Base-by-base conservation (phyloP, 2,888 invertebrate genomes). In the Drosophila ustulata region DNA sequence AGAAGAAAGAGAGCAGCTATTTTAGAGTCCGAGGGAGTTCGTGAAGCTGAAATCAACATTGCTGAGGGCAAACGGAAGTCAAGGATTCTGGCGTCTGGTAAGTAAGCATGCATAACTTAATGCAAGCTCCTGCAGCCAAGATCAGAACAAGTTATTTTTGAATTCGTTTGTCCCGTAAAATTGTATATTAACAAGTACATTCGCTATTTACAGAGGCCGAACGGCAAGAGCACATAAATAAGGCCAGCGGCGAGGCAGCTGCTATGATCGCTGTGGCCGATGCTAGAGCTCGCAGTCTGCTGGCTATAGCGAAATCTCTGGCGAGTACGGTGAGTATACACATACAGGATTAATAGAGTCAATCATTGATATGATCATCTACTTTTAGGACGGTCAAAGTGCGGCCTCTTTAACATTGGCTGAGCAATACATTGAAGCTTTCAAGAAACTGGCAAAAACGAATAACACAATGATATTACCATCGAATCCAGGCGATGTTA, bases 391-490 rank as follows among this genome's bases (percentile, higher is more conserved):
- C 89, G 98, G 97, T 25, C 95, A 95, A 74, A 96, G 97, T 93
- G 99, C 99, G 0, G 99, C 99, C 2, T 96, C 98, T 0, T 93
- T 99, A 41, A 95, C 96, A 11, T 94, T 99, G 69, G 99, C 99
- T 0, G 99, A 99, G 90, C 97, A 99, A 91, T 99, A 99, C 91
- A 97, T 99, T 41, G 93, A 94, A 23, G 99, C 99, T 11, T 99
- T 99, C 93, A 95, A 97, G 90, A 96, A 98, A 89, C 93, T 99
- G 72, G 99, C 99, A 0, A 96, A 97, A 92, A 96, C 96, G 9
- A 97, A 96, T 90, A 99, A 99, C 92, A 99, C 99, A 0, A 94
- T 99, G 68, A 97, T 99, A 80, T 93, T 99, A 77, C 99, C 99
- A 0, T 95, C 96, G 23, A 98, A 98, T 92, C 96, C 96, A 3